Evolutionary conservation across 2,113 vertebrate genomes (phyloP).

Genomic region (Cervus canadensis): DNA sequence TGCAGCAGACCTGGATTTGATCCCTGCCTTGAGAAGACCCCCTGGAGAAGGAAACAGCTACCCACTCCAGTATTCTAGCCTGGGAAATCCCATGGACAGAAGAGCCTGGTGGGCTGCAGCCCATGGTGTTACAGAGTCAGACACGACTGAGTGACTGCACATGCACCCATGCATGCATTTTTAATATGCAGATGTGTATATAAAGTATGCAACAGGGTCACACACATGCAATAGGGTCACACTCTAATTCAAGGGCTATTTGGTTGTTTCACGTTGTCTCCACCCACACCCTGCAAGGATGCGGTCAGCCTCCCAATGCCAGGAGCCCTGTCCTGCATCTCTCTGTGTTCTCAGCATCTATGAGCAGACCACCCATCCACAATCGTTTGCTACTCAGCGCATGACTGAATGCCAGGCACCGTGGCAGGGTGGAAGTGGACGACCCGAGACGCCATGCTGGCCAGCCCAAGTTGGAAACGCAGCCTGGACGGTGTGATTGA

Average conservation of each 20-base stretch:
- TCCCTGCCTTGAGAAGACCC: not conserved
- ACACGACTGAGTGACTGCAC: not conserved
- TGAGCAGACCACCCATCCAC: too few species aligned
- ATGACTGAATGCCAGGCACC: not conserved
- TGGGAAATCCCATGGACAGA: not conserved
- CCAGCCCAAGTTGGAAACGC: not conserved
- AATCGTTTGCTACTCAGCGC: not conserved
- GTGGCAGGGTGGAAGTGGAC: not conserved
- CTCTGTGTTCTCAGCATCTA: not conserved
- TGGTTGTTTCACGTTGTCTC: not conserved
- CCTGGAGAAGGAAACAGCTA: not conserved
- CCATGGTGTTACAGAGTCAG: not conserved
- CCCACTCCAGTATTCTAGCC: not conserved
- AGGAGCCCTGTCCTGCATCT: not conserved
- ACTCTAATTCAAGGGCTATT: not conserved
- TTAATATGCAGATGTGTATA: too few species aligned
- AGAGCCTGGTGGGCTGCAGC: not conserved
- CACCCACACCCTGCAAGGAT: rapidly evolving
- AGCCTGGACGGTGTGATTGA: too few species aligned
- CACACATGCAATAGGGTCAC: not conserved
- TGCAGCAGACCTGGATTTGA: not conserved
- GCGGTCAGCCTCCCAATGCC: not conserved
- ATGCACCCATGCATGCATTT: rapidly evolving
- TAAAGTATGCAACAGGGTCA: not conserved
- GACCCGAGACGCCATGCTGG: not conserved